Base-by-base conservation (phyloP, 2,797 vertebrate species). In the Cryptoblepharus egeriae region DNA sequence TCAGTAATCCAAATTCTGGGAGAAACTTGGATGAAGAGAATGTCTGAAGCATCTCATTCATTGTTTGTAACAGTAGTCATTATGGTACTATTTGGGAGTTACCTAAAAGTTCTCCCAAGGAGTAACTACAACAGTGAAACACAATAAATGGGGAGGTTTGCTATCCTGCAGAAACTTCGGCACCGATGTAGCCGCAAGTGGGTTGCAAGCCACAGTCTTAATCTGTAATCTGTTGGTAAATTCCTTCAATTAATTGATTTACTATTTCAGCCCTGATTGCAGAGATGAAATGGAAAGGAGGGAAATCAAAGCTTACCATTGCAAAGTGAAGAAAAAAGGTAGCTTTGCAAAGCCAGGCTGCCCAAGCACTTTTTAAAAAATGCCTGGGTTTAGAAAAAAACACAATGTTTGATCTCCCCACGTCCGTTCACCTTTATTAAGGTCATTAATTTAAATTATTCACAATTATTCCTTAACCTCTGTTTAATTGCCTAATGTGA, bases 381-480 rank as follows among this genome's bases (percentile, higher is more conserved):
- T 30, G 49, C 73, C 71, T 74, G 35, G 10, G 16, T 57, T 52
- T 55, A 65, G 49, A 72, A 78, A 61, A 52, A 32, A 74, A 30
- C 58, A 73, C 35, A 39, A 39, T 45, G 65, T 81, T 79, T 75
- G 70, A 82, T 82, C 75, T 63, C 75, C 39, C 63, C 69, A 78
- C 4, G 30, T 35, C 24, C n/a, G 63, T 37, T 84, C 84, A 79
- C 80, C 70, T 86, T 78, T 82, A 82, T 82, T 82, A 79, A 79
- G 80, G 75, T 82, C 75, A 75, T 82, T 79, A 79, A 82, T 86
- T 74, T 82, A 81, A 82, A 86, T 74, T 78, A 80, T 61, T 82
- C 64, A 42, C 75, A 63, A 57, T 82, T 75, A 86, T 82, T 79
- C 76, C 55, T 75, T 79, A 82, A 86, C 70, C 71, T 75, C 80